Evolutionary conservation across 2,113 vertebrate species (phyloP).

Genomic region (Lontra canadensis): DNA sequence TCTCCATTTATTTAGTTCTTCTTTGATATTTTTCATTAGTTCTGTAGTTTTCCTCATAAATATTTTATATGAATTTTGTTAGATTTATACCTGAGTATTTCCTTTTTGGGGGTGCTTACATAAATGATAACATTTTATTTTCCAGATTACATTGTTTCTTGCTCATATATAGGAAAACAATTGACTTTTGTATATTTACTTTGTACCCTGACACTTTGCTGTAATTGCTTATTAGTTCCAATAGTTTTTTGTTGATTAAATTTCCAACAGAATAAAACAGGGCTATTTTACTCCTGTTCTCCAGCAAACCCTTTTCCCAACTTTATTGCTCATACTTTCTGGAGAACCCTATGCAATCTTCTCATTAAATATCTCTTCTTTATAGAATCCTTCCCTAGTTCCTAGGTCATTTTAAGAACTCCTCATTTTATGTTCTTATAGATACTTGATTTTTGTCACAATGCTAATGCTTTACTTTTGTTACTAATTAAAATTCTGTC

Average conservation of each 20-base stretch:
- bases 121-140: not conserved
- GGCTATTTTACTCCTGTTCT: not conserved
- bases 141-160: not conserved
- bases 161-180: not conserved
- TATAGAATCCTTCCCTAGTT: not conserved
- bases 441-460: not conserved
- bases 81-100: not conserved
- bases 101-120: not conserved
- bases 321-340: not conserved
- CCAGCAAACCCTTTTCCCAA: not conserved
- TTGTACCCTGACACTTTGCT: not conserved
- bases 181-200: not conserved
- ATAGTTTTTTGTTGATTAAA: not conserved
- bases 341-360: not conserved
- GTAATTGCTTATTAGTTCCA: not conserved
- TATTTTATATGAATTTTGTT: not conserved
- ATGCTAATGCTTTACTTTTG: not conserved
- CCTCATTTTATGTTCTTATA: not conserved
- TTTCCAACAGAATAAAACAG: not conserved
- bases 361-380: not conserved
- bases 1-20: not conserved
- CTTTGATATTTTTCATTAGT: not conserved
- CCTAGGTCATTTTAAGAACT: not conserved
- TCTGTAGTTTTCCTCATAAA: not conserved
- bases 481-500: not conserved